These are phyloP conservation scores for Campylorhamphus procurvoides DNA, from an alignment of 2,113 vertebrate genomes.

Conservation along the genomic window DNA sequence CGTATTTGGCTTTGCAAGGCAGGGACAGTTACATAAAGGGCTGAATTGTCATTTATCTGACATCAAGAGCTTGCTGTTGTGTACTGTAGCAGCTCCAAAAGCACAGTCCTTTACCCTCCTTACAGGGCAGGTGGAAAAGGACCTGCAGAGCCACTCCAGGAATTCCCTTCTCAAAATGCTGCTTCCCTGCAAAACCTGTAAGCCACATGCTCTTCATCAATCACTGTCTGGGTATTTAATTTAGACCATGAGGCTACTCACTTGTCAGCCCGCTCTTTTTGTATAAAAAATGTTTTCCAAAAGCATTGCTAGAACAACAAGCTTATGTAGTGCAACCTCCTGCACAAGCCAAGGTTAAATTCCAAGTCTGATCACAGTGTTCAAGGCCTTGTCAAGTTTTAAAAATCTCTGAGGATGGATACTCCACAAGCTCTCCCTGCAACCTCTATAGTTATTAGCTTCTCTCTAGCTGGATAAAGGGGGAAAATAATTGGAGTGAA, in stretches of 20 bases:
- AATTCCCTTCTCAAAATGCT: neutral
- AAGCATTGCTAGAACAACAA: neutral
- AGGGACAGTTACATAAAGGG: conserved; percentile 17
- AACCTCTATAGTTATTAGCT: neutral
- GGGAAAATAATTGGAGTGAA: neutral
- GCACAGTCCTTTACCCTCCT: neutral
- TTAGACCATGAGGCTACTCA: neutral
- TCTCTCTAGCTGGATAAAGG: neutral
- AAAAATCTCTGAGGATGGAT: neutral
- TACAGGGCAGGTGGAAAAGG: neutral
- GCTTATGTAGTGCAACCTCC: neutral
- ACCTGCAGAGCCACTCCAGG: neutral
- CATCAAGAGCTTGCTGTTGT: neutral
- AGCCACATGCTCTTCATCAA: neutral
- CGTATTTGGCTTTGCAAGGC: neutral
- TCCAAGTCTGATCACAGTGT: neutral
- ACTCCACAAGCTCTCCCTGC: neutral
- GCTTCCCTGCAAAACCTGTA: neutral
- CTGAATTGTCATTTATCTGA: neutral
- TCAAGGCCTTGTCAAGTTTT: neutral
- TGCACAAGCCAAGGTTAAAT: neutral
- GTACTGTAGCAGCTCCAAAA: neutral
- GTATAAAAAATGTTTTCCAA: neutral
- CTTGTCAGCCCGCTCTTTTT: neutral
- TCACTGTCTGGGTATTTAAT: neutral